These are phyloP conservation scores for Arctopsyche grandis DNA, from an alignment of 1,140 invertebrate genomes.

Conservation along the genomic window DNA sequence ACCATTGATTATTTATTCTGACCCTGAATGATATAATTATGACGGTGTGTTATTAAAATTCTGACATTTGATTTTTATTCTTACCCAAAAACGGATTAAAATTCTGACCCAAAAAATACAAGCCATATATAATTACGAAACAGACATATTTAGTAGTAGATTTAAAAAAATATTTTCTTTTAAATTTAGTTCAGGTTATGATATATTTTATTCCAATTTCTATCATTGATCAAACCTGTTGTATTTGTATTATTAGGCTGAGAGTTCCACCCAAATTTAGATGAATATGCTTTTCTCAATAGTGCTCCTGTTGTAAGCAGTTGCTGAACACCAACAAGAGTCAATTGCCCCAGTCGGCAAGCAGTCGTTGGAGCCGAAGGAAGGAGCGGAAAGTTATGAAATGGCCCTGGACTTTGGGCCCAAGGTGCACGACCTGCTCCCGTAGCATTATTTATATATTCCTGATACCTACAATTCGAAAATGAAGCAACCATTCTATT, in stretches of 20 bases:
- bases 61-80: too few relatives aligned
- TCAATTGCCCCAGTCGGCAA: conserved; percentile 79
- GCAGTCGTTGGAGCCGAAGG: conserved; percentile 68
- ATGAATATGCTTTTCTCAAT: conserved; percentile 75
- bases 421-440: conserved; percentile 72
- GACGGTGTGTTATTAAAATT: too few relatives aligned
- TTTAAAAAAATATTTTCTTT: too few relatives aligned
- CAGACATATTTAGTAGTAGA: too few relatives aligned
- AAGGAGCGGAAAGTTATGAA: conserved; percentile 82
- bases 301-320: conserved; percentile 80
- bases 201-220: too few relatives aligned
- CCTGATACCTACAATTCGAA: conserved; percentile 64
- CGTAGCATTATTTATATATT: conserved; percentile 71
- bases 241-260: conserved; percentile 26
- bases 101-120: too few relatives aligned
- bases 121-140: too few relatives aligned
- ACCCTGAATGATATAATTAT: too few relatives aligned
- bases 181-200: too few relatives aligned
- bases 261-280: conserved; percentile 58
- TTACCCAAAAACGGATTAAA: too few relatives aligned
- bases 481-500: background rate
- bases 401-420: conserved; percentile 80
- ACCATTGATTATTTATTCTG: too few relatives aligned
- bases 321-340: conserved; percentile 73
- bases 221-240: background rate